These are phyloP conservation scores for Echinarachnius parma DNA, from an alignment of 53 echinoderm and acorn worm genomes.

Conservation along the genomic window DNA sequence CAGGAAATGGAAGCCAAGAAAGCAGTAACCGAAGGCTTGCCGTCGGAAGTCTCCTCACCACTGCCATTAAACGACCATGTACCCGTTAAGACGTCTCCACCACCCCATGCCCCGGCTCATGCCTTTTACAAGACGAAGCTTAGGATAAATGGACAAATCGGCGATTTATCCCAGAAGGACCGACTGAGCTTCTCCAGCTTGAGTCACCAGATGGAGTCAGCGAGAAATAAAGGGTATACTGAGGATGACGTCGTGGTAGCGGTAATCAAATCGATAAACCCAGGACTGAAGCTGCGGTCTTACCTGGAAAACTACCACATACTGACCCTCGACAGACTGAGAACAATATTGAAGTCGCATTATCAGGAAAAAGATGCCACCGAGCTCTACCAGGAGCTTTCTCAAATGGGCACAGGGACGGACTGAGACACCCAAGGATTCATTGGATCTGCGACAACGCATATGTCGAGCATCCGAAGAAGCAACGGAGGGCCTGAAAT, in stretches of 20 bases:
- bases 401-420: neutral
- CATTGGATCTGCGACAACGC: neutral
- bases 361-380: constrained; percentile 10
- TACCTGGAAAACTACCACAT: neutral
- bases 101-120: too few species aligned
- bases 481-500: neutral
- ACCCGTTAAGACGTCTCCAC: too few species aligned
- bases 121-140: too few species aligned
- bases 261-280: neutral
- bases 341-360: neutral
- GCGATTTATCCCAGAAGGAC: too few species aligned
- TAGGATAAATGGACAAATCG: too few species aligned
- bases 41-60: too few species aligned
- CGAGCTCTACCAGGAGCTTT: neutral
- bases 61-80: too few species aligned
- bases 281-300: neutral
- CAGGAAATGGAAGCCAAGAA: too few species aligned
- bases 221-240: neutral
- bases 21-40: too few species aligned
- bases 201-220: too few species aligned
- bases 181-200: too few species aligned
- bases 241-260: neutral
- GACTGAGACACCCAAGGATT: neutral
- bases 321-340: neutral
- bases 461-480: neutral